phyloP scores from a whole-genome alignment of 2,888 invertebrate genomes.

The Cheilosia scutellata region DNA sequence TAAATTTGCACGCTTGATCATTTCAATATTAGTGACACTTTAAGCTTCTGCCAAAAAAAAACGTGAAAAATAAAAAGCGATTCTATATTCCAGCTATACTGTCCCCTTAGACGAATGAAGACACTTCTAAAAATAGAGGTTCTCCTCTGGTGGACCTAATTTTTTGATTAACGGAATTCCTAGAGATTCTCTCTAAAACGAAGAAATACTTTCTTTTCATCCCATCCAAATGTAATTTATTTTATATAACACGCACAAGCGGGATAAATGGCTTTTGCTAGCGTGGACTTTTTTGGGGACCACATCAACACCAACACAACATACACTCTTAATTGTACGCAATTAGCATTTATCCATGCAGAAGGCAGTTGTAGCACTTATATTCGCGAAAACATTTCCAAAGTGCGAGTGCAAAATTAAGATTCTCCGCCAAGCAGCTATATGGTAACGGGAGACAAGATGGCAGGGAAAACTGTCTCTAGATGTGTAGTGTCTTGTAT shows the following conservation, averaged over 20 bases:
- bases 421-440: slow-evolving; percentile 13
- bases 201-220: slow-evolving; percentile 37
- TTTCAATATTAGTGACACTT: too few relatives aligned
- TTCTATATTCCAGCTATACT: slow-evolving; percentile 4
- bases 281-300: slow-evolving; percentile 37
- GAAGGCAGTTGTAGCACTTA: slow-evolving; percentile 45
- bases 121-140: slow-evolving; percentile 57
- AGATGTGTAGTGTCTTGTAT: slow-evolving; percentile 60
- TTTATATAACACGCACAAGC: slow-evolving; percentile 35
- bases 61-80: background rate
- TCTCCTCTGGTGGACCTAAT: slow-evolving; percentile 60
- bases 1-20: too few relatives aligned
- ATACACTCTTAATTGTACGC: slow-evolving; percentile 61
- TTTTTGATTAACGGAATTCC: slow-evolving; percentile 66
- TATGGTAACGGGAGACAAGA: slow-evolving; percentile 24
- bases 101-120: slow-evolving; percentile 36
- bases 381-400: slow-evolving; percentile 34
- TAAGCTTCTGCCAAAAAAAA: background rate
- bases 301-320: slow-evolving; percentile 65
- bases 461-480: slow-evolving; percentile 52
- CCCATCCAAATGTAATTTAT: slow-evolving; percentile 65
- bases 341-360: slow-evolving; percentile 74
- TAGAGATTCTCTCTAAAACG: slow-evolving; percentile 24
- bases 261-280: slow-evolving; percentile 20
- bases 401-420: slow-evolving; percentile 30